A percentile compares a stretch with the other conserved stretches of the same genome.
These are phyloP conservation scores for Cantharis rufa DNA, from an alignment of 2,888 invertebrate genomes.

Conservation along the genomic window DNA sequence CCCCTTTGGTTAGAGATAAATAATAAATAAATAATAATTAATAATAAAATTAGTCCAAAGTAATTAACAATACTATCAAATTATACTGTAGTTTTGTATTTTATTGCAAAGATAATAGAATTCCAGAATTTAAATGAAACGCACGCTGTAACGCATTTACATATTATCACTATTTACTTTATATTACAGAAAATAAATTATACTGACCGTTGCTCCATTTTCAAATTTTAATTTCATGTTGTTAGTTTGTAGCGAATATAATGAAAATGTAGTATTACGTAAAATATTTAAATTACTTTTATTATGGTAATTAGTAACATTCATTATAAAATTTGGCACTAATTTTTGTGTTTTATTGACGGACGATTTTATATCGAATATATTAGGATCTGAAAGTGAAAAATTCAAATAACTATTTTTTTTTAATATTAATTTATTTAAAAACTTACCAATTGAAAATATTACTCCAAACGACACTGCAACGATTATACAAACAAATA, in stretches of 20 bases:
- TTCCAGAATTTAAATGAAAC: background rate
- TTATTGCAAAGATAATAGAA: background rate
- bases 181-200: background rate
- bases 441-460: conserved; percentile 42
- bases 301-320: background rate
- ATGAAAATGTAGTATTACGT: background rate
- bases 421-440: background rate
- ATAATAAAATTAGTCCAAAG: background rate
- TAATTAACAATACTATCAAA: background rate
- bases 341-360: background rate
- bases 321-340: conserved; percentile 9
- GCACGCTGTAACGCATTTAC: background rate
- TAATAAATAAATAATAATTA: too few species aligned
- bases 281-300: background rate
- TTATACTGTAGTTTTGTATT: background rate
- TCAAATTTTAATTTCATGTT: background rate
- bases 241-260: background rate
- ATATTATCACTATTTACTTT: background rate
- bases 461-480: conserved; percentile 46
- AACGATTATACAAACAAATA: conserved; percentile 43
- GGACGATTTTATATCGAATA: background rate
- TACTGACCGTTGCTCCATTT: background rate
- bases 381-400: conserved; percentile 1
- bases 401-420: background rate
- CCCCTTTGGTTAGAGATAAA: too few species aligned